A percentile compares a stretch with the other conserved stretches of the same genome.
These are phyloP conservation scores for Ptychobarbus kaznakovi DNA, from an alignment of 2,797 vertebrate species.

Conservation along the genomic window DNA sequence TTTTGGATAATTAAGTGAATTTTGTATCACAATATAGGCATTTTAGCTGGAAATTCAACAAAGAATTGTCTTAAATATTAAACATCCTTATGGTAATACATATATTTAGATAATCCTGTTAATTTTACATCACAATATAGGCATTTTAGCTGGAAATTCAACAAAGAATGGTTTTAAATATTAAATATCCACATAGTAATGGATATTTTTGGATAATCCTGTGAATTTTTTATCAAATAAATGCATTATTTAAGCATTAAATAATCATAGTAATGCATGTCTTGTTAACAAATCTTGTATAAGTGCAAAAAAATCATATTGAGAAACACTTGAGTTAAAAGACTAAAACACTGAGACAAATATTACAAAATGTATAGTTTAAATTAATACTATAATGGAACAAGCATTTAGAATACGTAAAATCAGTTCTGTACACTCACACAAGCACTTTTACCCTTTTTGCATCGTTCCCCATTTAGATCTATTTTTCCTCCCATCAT, in stretches of 20 bases:
- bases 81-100: background rate
- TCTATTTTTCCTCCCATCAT: constrained; percentile 10
- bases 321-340: background rate
- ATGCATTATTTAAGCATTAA: no score
- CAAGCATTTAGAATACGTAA: background rate
- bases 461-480: constrained; percentile 18
- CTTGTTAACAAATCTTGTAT: background rate
- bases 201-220: background rate
- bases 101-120: background rate
- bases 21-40: background rate
- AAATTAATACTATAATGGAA: background rate
- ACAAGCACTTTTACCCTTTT: constrained; percentile 26
- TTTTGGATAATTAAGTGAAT: no score
- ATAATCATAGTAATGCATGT: no score
- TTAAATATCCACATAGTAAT: background rate
- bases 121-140: background rate
- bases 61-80: background rate
- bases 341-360: background rate
- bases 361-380: background rate
- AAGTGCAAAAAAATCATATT: background rate
- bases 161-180: background rate
- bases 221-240: background rate
- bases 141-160: background rate
- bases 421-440: background rate
- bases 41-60: background rate